These are phyloP conservation scores for Melieria omissa DNA, from an alignment of 2,888 invertebrate species.

Conservation along the genomic window DNA sequence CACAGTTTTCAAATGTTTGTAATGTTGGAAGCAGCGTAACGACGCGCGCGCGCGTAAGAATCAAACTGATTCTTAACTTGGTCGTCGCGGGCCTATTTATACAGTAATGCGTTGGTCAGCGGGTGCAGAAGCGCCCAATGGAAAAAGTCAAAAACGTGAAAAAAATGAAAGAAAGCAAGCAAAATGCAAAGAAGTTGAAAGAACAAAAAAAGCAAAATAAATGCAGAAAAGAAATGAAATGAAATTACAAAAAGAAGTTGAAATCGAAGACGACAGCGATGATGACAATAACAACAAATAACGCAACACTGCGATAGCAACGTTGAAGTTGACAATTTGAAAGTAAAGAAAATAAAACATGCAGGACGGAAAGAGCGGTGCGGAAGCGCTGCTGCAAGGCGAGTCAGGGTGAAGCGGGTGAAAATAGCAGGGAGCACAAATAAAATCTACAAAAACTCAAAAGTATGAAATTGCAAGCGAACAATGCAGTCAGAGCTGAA, in stretches of 20 bases:
- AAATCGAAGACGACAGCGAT: conserved; percentile 18
- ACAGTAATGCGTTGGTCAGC: conserved; percentile 35
- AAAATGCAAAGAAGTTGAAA: conserved; percentile 45
- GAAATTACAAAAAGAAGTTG: conserved; percentile 37
- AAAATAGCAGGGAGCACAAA: no score
- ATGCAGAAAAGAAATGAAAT: conserved; percentile 40
- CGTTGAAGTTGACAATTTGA: background rate
- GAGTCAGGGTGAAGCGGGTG: no score
- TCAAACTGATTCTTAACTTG: conserved; percentile 54
- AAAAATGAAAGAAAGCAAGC: conserved; percentile 25
- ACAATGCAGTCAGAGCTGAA: no score
- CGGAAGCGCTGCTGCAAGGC: background rate
- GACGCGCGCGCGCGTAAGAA: conserved; percentile 50
- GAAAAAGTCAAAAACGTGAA: conserved; percentile 37
- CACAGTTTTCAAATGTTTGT: conserved; percentile 1
- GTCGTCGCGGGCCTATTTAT: conserved; percentile 55
- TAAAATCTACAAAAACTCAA: no score
- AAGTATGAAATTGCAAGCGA: no score
- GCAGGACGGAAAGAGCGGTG: background rate
- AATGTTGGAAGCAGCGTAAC: conserved; percentile 36
- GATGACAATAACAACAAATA: conserved; percentile 11
- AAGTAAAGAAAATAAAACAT: conserved; percentile 18
- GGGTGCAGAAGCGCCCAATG: conserved; percentile 32
- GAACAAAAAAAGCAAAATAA: conserved; percentile 35
- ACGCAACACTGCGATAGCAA: conserved; percentile 7